Base-by-base conservation (phyloP, 2,888 invertebrate species). In the Dolichopus griseipennis region DNA sequence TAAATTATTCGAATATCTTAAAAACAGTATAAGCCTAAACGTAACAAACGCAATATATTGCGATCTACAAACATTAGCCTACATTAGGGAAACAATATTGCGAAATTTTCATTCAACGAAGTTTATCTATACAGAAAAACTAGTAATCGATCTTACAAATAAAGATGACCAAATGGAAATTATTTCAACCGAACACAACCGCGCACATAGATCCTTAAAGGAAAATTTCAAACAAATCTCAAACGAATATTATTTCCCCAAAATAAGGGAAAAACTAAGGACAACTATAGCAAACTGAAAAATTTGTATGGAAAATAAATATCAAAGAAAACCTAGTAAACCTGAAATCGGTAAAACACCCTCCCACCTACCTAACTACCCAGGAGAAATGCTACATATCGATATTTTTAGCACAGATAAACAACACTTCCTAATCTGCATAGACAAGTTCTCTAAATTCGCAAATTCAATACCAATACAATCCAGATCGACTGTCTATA, bases 401-500 rank as follows among this genome's bases (percentile, higher is more conserved):
- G 61, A 65, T 10, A 61, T 61, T 6, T 64, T 34, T 10, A 61
- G 34, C n/a, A 64, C 37, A 64, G 64, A 52, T 18, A 68, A 69
- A 68, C 65, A 65, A 8, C 37, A 37, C 37, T 37, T 37, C 5
- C 37, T 37, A 7, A 68, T 66, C 41, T 68, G 67, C 64, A n/a
- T n/a, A n/a, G n/a, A n/a, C n/a, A n/a, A n/a, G n/a, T n/a, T n/a
- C n/a, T n/a, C n/a, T n/a, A n/a, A 34, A 37, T 65, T 65, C 71
- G 66, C 71, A 72, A 66, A 72, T 72, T 66, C 68, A 72, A 66
- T 34, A 33, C 5, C 72, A 70, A 41, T 65, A 70, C 27, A 41
- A 41, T 52, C n/a, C 2, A 27, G 33, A 20, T 43, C 67, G 0
- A 37, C 64, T 2, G 8, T 64, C 20, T 61, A 67, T 18, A 67